Conservation (phyloP, 2,888 invertebrate genomes). For the Hybos culiciformis region DNA sequence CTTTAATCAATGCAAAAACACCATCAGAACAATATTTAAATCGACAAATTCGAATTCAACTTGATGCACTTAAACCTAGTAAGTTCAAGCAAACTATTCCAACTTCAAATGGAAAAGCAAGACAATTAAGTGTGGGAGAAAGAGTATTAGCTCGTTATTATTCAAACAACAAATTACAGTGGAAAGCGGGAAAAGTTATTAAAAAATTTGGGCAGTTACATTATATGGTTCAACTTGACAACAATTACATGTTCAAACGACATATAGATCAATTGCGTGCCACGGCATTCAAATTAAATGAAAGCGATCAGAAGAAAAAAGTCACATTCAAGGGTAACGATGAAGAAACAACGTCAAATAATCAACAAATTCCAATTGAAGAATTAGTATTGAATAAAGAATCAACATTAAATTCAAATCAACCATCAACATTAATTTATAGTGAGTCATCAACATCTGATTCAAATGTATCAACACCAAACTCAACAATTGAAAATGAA, state of each 20-base stretch:
- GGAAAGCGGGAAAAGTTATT: conserved; percentile 7
- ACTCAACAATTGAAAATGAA: not conserved
- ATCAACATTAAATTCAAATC: not conserved
- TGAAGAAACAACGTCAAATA: not conserved
- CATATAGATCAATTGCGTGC: conserved; percentile 8
- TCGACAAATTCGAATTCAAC: conserved; percentile 8
- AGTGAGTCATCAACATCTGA: not conserved
- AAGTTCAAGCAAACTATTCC: conserved; percentile 1
- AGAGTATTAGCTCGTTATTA: conserved; percentile 8
- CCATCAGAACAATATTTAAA: conserved; percentile 11
- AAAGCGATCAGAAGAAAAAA: conserved; percentile 2
- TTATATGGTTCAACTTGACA: conserved; percentile 8
- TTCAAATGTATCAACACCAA: not conserved
- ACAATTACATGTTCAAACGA: conserved; percentile 7
- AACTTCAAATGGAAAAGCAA: conserved; percentile 2
- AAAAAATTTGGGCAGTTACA: conserved; percentile 9
- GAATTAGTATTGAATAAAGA: no score
- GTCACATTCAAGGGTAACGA: not conserved
- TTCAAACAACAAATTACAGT: conserved; percentile 8
- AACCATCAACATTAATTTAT: not conserved
- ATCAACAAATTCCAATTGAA: not conserved
- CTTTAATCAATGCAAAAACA: conserved; percentile 8
- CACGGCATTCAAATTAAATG: no score
- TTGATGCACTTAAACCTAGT: conserved; percentile 9
- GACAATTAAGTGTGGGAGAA: conserved; percentile 10